Evolutionary conservation across 2,888 invertebrate genomes (phyloP).

Genomic region (Drosophila stalkeri): DNA sequence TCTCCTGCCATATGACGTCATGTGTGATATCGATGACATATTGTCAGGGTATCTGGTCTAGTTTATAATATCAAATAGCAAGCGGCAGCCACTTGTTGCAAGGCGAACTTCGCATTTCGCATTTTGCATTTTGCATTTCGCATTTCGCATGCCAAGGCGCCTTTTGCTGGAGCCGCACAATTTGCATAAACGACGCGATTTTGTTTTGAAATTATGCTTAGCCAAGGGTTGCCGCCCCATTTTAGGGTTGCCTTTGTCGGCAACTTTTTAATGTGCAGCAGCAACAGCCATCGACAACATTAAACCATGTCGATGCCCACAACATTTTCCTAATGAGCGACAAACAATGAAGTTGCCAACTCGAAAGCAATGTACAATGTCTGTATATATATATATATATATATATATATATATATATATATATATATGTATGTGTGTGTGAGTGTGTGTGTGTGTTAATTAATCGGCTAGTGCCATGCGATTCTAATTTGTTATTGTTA

Average conservation of each 20-base stretch:
- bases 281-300: conserved; percentile 9
- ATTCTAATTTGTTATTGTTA: conserved; percentile 75
- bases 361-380: too few species aligned
- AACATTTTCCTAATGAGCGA: conserved; percentile 77
- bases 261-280: conserved; percentile 22
- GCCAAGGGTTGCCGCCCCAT: conserved; percentile 21
- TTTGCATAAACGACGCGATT: conserved; percentile 74
- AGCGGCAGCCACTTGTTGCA: conserved; percentile 45
- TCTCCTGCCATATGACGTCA: conserved; percentile 48
- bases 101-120: conserved; percentile 28
- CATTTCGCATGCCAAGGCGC: conserved; percentile 55
- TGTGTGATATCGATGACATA: conserved; percentile 51
- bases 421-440: conserved; percentile 1
- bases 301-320: conserved; percentile 62
- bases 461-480: conserved; percentile 70
- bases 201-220: conserved; percentile 64
- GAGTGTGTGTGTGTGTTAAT: conserved; percentile 45
- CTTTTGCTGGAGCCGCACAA: conserved; percentile 40
- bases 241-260: conserved; percentile 48
- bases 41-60: conserved; percentile 26
- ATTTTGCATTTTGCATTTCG: conserved; percentile 19
- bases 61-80: not conserved
- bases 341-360: conserved; percentile 63
- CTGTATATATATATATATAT: too few species aligned
- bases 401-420: too few species aligned